These are phyloP conservation scores for Parazoanthus swiftii DNA, from an alignment of 92 coral and sea anemone genomes.

Conservation along the genomic window DNA sequence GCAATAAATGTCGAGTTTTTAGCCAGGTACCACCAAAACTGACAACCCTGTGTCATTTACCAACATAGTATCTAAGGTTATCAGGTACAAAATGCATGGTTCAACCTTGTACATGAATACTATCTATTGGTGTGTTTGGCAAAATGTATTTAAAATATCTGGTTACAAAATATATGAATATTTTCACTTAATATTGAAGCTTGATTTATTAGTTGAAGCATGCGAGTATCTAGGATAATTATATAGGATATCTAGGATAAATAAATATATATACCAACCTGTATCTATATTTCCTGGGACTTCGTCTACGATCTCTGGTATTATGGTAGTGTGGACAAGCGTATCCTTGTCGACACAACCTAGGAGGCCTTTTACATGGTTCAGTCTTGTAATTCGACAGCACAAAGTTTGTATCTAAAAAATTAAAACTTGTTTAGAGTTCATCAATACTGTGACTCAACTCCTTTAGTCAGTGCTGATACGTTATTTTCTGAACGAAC, in stretches of 20 bases:
- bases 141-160: too few species aligned
- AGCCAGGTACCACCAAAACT: background rate
- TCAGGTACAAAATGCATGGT: background rate
- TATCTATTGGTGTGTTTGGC: background rate
- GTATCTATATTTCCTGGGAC: slow-evolving; percentile 97
- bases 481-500: slow-evolving; percentile 2
- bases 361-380: slow-evolving; percentile 97
- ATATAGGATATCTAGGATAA: too few species aligned
- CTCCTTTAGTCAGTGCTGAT: background rate
- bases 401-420: slow-evolving; percentile 92
- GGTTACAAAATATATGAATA: too few species aligned
- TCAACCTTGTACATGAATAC: background rate
- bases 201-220: too few species aligned
- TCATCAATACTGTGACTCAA: background rate
- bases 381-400: slow-evolving; percentile 98
- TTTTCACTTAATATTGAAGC: background rate
- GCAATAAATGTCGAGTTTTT: too few species aligned
- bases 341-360: slow-evolving; percentile 98
- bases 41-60: background rate
- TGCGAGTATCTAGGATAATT: background rate
- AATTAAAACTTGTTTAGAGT: background rate
- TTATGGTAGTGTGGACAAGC: slow-evolving; percentile 99
- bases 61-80: background rate
- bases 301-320: slow-evolving; percentile 94
- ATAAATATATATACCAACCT: slow-evolving; percentile 57